Percentiles rank a stretch among this genome's conserved stretches.
These are phyloP conservation scores for Halictus quadricinctus DNA, from an alignment of 2,888 invertebrate genomes.

Conservation along the genomic window DNA sequence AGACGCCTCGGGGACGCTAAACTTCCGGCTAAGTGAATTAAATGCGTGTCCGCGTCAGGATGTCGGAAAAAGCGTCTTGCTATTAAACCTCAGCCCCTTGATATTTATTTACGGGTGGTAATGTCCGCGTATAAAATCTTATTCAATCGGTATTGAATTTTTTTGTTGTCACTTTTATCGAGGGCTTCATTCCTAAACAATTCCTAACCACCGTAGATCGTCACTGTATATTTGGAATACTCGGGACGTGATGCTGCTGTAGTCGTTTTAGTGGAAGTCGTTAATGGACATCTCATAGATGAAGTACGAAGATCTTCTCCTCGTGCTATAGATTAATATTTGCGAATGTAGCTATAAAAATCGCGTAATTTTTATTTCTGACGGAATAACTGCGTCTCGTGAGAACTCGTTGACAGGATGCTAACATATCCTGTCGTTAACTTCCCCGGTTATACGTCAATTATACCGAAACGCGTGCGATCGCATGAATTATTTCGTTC, in stretches of 20 bases:
- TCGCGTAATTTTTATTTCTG: neutral
- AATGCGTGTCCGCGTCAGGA: neutral
- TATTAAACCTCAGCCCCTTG: neutral
- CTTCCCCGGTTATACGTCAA: slow-evolving; percentile 59
- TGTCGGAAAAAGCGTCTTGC: neutral
- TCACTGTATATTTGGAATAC: no score
- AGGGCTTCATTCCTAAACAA: no score
- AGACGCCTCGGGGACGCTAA: neutral
- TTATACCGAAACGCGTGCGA: slow-evolving; percentile 45
- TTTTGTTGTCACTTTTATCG: no score
- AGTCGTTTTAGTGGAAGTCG: no score
- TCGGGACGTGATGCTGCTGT: no score
- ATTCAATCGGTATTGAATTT: no score
- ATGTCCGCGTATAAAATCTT: neutral
- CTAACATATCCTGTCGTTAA: slow-evolving; percentile 55
- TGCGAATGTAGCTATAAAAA: neutral
- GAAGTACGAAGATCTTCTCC: neutral
- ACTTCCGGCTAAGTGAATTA: slow-evolving; percentile 1
- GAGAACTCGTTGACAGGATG: slow-evolving; percentile 62
- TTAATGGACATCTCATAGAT: neutral
- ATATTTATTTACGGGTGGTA: neutral
- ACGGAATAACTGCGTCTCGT: slow-evolving; percentile 36
- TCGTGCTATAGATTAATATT: neutral
- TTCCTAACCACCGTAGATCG: no score
- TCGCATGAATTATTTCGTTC: slow-evolving; percentile 61